These are phyloP conservation scores for Coregonus clupeaformis DNA, from an alignment of 2,113 vertebrate genomes.

Conservation along the genomic window DNA sequence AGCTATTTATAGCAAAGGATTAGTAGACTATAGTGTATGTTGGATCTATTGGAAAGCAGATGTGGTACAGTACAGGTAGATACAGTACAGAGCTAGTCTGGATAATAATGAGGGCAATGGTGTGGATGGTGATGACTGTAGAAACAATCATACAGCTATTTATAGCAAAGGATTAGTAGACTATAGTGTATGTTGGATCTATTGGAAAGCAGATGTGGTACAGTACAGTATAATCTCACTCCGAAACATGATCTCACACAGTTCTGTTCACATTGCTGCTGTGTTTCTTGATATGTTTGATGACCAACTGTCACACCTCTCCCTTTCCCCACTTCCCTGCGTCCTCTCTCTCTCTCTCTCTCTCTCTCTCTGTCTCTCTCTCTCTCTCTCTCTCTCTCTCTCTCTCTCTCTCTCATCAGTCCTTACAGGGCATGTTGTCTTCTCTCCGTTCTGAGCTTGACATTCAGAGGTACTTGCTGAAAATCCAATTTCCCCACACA, in stretches of 20 bases:
- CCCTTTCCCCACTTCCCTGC: background rate
- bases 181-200: background rate
- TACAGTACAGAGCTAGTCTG: conserved; percentile 1
- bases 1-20: background rate
- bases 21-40: background rate
- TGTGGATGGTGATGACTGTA: background rate
- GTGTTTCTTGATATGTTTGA: conserved; percentile 52
- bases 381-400: conserved; percentile 2
- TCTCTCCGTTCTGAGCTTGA: conserved; percentile 96
- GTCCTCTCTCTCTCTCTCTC: background rate
- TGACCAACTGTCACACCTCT: conserved; percentile 30
- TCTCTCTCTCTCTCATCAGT: conserved; percentile 68
- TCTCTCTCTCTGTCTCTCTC: no score
- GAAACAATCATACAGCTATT: background rate
- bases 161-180: background rate
- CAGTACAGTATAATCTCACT: background rate
- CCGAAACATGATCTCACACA: background rate
- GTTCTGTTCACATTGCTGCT: conserved; percentile 20
- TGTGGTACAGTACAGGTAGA: no score
- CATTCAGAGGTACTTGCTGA: conserved; percentile 99
- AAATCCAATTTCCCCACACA: conserved; percentile 90
- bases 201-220: background rate
- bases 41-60: background rate
- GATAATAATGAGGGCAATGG: background rate
- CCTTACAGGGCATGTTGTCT: conserved; percentile 88